phyloP scores from a whole-genome alignment of 2,888 invertebrate species.

The Andrena dorsata region DNA sequence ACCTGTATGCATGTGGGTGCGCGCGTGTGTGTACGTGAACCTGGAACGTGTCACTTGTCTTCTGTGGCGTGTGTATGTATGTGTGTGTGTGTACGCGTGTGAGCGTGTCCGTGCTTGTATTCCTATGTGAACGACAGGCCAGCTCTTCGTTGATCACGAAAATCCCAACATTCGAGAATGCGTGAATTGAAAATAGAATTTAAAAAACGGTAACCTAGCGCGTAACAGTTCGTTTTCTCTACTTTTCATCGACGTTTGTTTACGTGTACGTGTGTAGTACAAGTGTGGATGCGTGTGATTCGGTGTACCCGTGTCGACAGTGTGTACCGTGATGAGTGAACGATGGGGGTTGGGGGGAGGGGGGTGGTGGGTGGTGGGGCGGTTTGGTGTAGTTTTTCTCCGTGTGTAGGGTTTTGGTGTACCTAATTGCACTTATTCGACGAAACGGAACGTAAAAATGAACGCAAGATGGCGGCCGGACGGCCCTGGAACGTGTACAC shows the following conservation, averaged over 20 bases:
- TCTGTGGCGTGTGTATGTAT: conserved; percentile 8
- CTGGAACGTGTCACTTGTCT: conserved; percentile 54
- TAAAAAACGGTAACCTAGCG: conserved; percentile 83
- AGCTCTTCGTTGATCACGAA: conserved; percentile 85
- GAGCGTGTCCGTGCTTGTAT: conserved; percentile 64
- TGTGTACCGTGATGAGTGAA: conserved; percentile 3
- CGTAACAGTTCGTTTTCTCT: conserved; percentile 80
- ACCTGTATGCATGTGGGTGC: conserved; percentile 25
- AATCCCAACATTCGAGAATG: conserved; percentile 84
- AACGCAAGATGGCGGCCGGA: conserved; percentile 84
- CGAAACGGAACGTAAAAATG: conserved; percentile 83
- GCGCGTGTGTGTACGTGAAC: conserved; percentile 44
- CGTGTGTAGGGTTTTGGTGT: conserved; percentile 73
- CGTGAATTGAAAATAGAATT: conserved; percentile 84
- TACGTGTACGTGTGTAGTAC: conserved; percentile 18
- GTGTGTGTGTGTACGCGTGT: conserved; percentile 27
- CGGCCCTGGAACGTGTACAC: conserved; percentile 80
- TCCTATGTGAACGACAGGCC: conserved; percentile 75
- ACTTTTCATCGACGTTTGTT: conserved; percentile 65
- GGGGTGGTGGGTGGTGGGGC: too few species aligned
- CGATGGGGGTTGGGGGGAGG: too few species aligned
- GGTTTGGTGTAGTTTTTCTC: conserved; percentile 51
- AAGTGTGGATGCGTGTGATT: conserved; percentile 7
- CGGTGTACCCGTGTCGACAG: conserved; percentile 20
- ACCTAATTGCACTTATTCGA: conserved; percentile 85